phyloP scores from a whole-genome alignment of 2,888 invertebrate species.

The Morinoia aosen region DNA sequence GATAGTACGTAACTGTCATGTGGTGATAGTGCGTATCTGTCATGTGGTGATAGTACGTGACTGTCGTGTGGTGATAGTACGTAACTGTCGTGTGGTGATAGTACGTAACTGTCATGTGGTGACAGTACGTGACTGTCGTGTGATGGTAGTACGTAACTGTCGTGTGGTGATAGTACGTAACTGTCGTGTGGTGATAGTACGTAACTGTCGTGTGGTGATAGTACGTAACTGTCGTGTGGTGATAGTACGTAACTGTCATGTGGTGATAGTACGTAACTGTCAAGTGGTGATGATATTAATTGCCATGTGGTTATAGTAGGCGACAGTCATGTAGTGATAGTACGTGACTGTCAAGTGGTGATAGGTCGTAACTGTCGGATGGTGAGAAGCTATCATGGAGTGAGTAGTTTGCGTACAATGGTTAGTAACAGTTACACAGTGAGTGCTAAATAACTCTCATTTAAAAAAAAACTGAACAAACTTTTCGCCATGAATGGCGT shows the following conservation, averaged over 20 bases:
- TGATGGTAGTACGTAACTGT: background rate
- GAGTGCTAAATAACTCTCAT: background rate
- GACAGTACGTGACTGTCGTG: background rate
- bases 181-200: background rate
- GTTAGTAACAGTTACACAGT: background rate
- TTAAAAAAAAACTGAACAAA: background rate
- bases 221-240: background rate
- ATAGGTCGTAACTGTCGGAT: background rate
- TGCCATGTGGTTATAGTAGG: too few species aligned
- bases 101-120: background rate
- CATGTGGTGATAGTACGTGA: too few species aligned
- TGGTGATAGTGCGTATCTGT: background rate
- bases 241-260: background rate
- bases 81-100: background rate
- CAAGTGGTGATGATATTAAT: too few species aligned
- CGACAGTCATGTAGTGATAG: background rate
- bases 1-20: background rate
- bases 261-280: background rate
- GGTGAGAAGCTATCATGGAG: background rate
- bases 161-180: background rate
- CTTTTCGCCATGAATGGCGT: background rate
- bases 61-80: background rate
- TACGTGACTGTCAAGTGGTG: background rate
- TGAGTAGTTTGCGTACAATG: background rate
- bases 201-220: background rate